Evolutionary conservation across 2,797 vertebrate genomes (phyloP).

Genomic region (Synanceia verrucosa): DNA sequence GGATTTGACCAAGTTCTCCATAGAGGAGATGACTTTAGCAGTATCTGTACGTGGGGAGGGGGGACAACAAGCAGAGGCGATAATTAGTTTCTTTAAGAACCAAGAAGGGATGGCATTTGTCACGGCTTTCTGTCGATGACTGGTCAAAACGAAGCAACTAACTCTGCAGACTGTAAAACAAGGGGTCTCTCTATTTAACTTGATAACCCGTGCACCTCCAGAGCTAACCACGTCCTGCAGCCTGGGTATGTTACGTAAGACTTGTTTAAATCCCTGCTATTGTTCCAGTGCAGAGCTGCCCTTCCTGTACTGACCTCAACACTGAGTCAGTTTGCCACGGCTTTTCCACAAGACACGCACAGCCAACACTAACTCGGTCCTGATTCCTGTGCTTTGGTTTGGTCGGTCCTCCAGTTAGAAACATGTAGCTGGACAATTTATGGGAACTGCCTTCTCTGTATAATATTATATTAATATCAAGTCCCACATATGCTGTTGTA

Average conservation of each 20-base stretch:
- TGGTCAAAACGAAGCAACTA: background rate
- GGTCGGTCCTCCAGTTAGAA: conserved; percentile 12
- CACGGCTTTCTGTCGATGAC: background rate
- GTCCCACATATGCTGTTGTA: conserved; percentile 35
- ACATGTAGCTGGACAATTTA: background rate
- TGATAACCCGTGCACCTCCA: conserved; percentile 26
- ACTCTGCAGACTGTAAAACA: conserved; percentile 16
- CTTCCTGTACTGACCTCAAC: conserved; percentile 73
- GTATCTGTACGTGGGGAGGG: too few relatives aligned
- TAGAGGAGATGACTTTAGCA: conserved; percentile 48
- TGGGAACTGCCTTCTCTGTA: background rate
- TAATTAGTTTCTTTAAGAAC: background rate
- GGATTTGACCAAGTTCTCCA: conserved; percentile 68
- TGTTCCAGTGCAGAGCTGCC: conserved; percentile 71
- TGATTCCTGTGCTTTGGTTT: conserved; percentile 14
- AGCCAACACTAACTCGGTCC: conserved; percentile 14
- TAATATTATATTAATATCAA: conserved; percentile 2
- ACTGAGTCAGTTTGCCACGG: conserved; percentile 36
- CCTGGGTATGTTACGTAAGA: conserved; percentile 59
- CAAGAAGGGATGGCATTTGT: background rate
- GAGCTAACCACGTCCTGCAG: conserved; percentile 39
- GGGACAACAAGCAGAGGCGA: conserved; percentile 5
- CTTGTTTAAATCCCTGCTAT: conserved; percentile 77
- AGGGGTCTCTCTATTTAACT: conserved; percentile 20
- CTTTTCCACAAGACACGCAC: conserved; percentile 42